Evolutionary conservation across 2,113 vertebrate species (phyloP).

Genomic region (Falcunculus frontatus): DNA sequence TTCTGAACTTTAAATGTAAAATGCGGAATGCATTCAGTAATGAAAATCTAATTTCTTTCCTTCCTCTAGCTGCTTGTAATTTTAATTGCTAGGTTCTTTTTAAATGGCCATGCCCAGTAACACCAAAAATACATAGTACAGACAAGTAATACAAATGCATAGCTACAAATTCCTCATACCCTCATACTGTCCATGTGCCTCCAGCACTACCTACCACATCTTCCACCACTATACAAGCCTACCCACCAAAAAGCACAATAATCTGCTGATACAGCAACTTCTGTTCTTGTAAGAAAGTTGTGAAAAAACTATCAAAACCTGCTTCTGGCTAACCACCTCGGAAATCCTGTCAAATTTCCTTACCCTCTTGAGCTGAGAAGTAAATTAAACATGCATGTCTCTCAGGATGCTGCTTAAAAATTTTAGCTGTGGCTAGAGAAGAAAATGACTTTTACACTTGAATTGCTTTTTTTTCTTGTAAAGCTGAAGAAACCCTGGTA

Average conservation of each 20-base stretch:
- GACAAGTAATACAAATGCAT: neutral
- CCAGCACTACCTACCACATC: neutral
- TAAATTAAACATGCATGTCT: neutral
- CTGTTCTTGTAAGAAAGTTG: neutral
- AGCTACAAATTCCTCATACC: neutral
- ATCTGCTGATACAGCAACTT: neutral
- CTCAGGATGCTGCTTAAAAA: neutral
- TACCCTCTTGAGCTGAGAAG: neutral
- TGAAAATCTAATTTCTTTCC: neutral
- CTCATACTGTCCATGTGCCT: neutral
- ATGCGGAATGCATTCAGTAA: neutral
- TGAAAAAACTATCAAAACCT: neutral
- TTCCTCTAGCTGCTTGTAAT: neutral
- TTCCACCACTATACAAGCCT: neutral
- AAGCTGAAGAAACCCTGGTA: neutral
- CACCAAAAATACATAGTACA: neutral
- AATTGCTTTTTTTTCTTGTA: neutral
- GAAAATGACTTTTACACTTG: neutral
- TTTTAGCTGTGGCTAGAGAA: neutral
- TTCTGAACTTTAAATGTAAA: constrained; percentile 16
- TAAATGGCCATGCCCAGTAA: neutral
- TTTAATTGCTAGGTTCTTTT: neutral
- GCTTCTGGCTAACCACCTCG: neutral
- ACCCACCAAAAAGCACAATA: neutral
- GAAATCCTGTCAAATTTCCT: neutral